phyloP scores from a whole-genome alignment of 2,113 vertebrate genomes.

The Pimephales promelas region DNA sequence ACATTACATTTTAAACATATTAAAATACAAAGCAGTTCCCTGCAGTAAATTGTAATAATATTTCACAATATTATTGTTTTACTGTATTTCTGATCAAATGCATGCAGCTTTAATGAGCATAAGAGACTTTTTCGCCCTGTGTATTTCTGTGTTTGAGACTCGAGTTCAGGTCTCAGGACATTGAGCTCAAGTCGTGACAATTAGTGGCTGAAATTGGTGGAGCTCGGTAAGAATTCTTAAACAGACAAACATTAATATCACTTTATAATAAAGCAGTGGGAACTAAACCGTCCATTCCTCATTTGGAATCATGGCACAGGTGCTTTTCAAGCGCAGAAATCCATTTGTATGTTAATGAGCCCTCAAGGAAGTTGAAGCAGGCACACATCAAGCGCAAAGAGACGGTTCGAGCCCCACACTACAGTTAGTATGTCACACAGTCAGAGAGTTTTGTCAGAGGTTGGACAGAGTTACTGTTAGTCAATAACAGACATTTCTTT shows the following conservation, averaged over 20 bases:
- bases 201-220: slow-evolving; percentile 70
- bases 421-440: background rate
- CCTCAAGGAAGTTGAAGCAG: slow-evolving; percentile 56
- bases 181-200: slow-evolving; percentile 66
- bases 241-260: slow-evolving; percentile 65
- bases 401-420: background rate
- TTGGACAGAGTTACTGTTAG: slow-evolving; percentile 11
- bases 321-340: slow-evolving; percentile 75
- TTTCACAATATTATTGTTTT: background rate
- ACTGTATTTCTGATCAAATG: background rate
- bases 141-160: slow-evolving; percentile 48
- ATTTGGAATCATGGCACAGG: slow-evolving; percentile 70
- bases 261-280: slow-evolving; percentile 67
- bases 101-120: no score
- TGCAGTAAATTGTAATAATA: background rate
- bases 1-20: background rate
- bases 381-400: background rate
- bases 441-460: background rate
- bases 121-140: background rate
- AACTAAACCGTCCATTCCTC: slow-evolving; percentile 50
- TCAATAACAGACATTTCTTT: slow-evolving; percentile 22
- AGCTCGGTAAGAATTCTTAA: slow-evolving; percentile 64
- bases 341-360: slow-evolving; percentile 82
- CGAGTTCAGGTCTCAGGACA: slow-evolving; percentile 67
- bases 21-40: background rate